Base-by-base conservation (phyloP, 2,888 invertebrate genomes). In the Cepaea hortensis region DNA sequence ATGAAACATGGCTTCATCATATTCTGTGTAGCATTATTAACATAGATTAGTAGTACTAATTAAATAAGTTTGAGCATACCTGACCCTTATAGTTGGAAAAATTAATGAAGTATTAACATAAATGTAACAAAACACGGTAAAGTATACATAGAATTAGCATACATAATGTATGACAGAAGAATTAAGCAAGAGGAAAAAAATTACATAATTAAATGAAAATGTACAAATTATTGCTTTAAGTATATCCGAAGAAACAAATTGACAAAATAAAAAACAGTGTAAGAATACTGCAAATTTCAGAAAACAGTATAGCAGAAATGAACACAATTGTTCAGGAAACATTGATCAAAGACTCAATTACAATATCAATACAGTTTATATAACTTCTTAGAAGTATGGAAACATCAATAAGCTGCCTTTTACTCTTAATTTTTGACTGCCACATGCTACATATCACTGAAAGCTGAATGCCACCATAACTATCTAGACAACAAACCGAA, bases 381-480 rank as follows among this genome's bases (percentile, higher is more conserved):
- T 61, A 75, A 75, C 48, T 15, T 79, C 62, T 79, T 3, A 62
- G 23, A 6, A 62, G 35, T 62, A 62, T 62, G 0, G 23, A 79
- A 35, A 62, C 79, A 79, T 79, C 62, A 46, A 65, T 62, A 15
- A 46, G 35, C 62, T 77, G 77, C 55, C 9, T 23, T 23, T n/a
- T 7, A 20, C 11, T n/a, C 13, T 48, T 81, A 68, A 81, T 70
- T 70, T 23, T 70, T 48, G 20, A 48, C 55, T 70, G 81, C 65
- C 48, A 82, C 82, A 82, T 82, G 82, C 82, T 72, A 72, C 20
- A 55, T 72, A n/a, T 82, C 72, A 72, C 82, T 82, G 82, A 82
- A 82, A 82, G 82, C 82, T 61, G 70, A 82, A 82, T 55, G 72
- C 72, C 82, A 82, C 82, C 82, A n/a, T 82, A 82, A 70, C 35